These are phyloP conservation scores for Mesorhabditis sp. DNA, from an alignment of 2,888 invertebrate species.

Conservation along the genomic window DNA sequence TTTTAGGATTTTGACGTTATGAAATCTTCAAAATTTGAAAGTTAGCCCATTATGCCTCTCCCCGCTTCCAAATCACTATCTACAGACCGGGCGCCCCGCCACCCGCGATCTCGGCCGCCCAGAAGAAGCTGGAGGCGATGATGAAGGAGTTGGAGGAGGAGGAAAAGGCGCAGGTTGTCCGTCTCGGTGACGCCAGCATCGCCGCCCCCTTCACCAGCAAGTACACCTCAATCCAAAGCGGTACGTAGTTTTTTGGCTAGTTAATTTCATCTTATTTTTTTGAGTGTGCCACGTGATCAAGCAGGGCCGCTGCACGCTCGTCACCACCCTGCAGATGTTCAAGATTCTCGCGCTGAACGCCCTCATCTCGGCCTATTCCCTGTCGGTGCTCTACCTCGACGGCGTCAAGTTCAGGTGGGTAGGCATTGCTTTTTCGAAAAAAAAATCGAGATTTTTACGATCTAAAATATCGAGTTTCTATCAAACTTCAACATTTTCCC, in stretches of 20 bases:
- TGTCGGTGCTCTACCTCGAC: conserved; percentile 93
- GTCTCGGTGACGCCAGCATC: conserved; percentile 95
- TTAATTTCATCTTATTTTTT: conserved; percentile 51
- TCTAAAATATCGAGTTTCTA: too few species aligned
- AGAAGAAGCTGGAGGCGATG: conserved; percentile 66
- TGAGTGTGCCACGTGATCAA: conserved; percentile 97
- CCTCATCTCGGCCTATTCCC: conserved; percentile 88
- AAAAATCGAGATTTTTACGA: too few species aligned
- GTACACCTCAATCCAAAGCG: conserved; percentile 87
- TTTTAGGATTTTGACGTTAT: too few species aligned
- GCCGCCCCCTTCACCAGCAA: conserved; percentile 98
- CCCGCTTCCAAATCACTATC: too few species aligned
- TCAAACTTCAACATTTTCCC: too few species aligned
- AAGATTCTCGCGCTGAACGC: conserved; percentile 98
- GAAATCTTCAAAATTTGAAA: too few species aligned
- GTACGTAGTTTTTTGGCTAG: conserved; percentile 66
- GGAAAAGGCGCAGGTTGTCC: conserved; percentile 71
- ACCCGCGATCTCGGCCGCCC: conserved; percentile 50
- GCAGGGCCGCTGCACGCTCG: conserved; percentile 95
- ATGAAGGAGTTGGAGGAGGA: conserved; percentile 78
- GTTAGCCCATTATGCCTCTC: too few species aligned
- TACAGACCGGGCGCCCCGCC: background rate
- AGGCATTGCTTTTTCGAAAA: background rate
- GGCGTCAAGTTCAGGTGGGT: conserved; percentile 80
- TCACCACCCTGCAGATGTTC: conserved; percentile 99